Evolutionary conservation across 2,797 vertebrate genomes (phyloP).

Genomic region (Mus spretus): DNA sequence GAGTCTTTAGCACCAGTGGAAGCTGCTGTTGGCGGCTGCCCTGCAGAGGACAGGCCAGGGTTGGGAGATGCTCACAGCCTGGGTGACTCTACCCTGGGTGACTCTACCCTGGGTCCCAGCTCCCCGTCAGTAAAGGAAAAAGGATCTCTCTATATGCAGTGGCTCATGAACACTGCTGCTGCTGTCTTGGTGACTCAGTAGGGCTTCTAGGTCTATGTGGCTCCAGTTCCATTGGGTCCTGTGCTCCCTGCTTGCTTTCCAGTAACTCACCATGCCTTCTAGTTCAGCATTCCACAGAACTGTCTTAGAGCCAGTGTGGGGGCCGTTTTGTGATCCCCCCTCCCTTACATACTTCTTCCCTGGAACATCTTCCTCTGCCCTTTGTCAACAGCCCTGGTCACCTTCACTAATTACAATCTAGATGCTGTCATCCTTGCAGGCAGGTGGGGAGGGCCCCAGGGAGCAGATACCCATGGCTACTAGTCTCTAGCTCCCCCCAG

Average conservation of each 20-base stretch:
- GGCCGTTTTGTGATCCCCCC: neutral
- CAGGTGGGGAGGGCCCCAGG: neutral
- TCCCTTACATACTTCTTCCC: neutral
- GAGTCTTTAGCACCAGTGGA: neutral
- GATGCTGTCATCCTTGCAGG: neutral
- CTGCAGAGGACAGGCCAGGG: fast-evolving
- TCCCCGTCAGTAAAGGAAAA: neutral
- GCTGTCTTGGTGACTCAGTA: fast-evolving
- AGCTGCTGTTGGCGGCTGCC: neutral
- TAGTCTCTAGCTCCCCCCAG: too few species aligned
- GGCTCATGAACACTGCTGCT: neutral
- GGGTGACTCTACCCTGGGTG: neutral
- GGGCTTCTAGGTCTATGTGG: neutral
- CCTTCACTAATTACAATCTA: neutral
- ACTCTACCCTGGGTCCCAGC: neutral
- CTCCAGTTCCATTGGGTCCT: neutral
- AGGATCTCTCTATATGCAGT: fast-evolving
- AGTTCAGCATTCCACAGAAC: neutral
- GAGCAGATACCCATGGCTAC: neutral
- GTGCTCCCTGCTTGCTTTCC: neutral
- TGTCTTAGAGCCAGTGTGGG: neutral
- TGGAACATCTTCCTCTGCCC: neutral
- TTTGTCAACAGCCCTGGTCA: neutral
- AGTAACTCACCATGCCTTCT: too few species aligned
- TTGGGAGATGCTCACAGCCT: neutral